Evolutionary conservation across 2,888 invertebrate genomes (phyloP).

Genomic region (Pediacus dermestoides): DNA sequence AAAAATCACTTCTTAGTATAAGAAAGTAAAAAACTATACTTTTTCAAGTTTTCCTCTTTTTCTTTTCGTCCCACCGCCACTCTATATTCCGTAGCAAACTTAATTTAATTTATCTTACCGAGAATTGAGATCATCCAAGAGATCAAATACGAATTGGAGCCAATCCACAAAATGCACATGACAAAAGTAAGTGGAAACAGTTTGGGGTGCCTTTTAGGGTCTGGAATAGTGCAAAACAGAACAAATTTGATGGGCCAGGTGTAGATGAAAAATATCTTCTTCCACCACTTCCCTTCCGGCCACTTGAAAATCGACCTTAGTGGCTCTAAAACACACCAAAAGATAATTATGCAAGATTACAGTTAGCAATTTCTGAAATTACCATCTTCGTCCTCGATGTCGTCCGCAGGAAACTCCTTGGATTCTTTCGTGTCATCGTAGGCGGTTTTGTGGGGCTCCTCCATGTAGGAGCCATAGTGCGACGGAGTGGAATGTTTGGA

Average conservation of each 20-base stretch:
- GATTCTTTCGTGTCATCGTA: constrained; percentile 21
- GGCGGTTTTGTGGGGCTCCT: constrained; percentile 24
- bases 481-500: constrained; percentile 16
- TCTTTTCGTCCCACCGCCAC: too few species aligned
- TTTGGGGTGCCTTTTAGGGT: constrained; percentile 58
- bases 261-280: constrained; percentile 63
- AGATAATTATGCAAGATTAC: constrained; percentile 6
- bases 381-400: constrained; percentile 18
- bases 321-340: constrained; percentile 25
- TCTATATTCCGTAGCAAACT: too few species aligned
- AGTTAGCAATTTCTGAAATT: constrained; percentile 5
- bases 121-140: constrained; percentile 91
- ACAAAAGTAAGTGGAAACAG: constrained; percentile 76
- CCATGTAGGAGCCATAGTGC: constrained; percentile 35
- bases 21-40: too few species aligned
- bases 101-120: too few species aligned
- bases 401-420: constrained; percentile 18
- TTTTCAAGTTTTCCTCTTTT: too few species aligned
- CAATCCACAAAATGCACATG: constrained; percentile 86
- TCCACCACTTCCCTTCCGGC: constrained; percentile 33
- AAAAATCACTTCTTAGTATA: too few species aligned
- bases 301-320: constrained; percentile 29
- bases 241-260: constrained; percentile 69
- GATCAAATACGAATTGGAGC: constrained; percentile 76
- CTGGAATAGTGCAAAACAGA: constrained; percentile 68